These are phyloP conservation scores for Anoura caudifer DNA, from an alignment of 2,113 vertebrate species.

Conservation along the genomic window DNA sequence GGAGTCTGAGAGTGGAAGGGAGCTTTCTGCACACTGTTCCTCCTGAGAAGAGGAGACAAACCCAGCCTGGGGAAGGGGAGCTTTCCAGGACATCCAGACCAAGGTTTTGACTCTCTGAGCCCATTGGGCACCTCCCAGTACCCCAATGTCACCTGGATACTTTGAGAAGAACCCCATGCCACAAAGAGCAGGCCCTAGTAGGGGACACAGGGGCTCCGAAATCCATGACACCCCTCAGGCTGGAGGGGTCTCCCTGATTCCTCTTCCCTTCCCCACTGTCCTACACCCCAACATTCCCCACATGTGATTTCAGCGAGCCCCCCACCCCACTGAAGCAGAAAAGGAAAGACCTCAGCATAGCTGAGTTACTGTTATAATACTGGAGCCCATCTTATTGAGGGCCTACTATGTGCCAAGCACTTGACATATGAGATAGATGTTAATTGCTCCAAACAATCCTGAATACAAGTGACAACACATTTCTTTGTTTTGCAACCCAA, in stretches of 20 bases:
- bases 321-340: not conserved
- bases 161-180: not conserved
- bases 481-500: not conserved
- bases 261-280: not conserved
- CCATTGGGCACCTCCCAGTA: not conserved
- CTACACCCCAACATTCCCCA: accelerated
- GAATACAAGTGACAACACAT: not conserved
- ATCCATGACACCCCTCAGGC: not conserved
- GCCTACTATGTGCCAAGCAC: not conserved
- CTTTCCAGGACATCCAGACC: not conserved
- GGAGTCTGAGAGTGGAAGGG: not conserved
- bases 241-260: not conserved
- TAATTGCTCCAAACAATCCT: not conserved
- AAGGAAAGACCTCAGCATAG: not conserved
- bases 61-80: not conserved
- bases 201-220: not conserved
- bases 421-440: not conserved
- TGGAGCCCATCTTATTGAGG: not conserved
- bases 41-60: not conserved
- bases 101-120: not conserved
- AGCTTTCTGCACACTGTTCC: no score
- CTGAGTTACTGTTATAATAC: not conserved
- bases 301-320: not conserved
- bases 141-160: not conserved
- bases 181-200: not conserved